Evolutionary conservation across 2,797 vertebrate species (phyloP).

Genomic region (Aphelocoma californica): DNA sequence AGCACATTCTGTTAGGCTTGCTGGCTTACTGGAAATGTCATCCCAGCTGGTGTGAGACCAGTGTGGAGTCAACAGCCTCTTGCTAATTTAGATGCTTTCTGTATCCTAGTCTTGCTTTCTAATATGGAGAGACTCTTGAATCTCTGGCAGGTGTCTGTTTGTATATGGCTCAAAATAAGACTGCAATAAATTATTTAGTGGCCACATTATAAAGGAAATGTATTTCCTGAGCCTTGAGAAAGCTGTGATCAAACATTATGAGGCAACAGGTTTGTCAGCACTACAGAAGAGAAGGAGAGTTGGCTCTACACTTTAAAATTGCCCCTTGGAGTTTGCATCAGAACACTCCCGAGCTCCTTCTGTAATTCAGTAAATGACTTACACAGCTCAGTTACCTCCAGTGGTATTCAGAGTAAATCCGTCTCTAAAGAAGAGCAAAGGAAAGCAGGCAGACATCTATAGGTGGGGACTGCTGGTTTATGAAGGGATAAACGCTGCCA

Average conservation of each 20-base stretch:
- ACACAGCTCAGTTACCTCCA: accelerated
- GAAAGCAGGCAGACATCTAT: neutral
- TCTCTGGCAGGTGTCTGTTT: neutral
- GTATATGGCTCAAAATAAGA: neutral
- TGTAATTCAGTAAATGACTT: neutral
- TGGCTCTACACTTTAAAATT: neutral
- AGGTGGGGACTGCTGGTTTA: neutral
- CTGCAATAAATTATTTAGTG: neutral
- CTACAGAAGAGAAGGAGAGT: neutral
- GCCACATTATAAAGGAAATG: neutral
- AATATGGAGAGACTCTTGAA: neutral
- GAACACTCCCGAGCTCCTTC: neutral
- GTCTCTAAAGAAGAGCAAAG: neutral
- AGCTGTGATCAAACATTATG: neutral
- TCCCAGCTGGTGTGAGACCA: neutral
- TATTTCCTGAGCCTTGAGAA: neutral
- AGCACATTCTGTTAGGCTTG: accelerated
- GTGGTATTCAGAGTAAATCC: neutral
- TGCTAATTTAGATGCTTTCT: neutral
- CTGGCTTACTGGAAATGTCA: neutral
- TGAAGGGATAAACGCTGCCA: neutral
- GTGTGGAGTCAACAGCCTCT: neutral
- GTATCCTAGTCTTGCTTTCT: neutral
- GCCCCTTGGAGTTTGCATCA: neutral
- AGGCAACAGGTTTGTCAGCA: neutral